Evolutionary conservation across 1,140 invertebrate species (phyloP).

Genomic region (Stegodyphus mimosarum): DNA sequence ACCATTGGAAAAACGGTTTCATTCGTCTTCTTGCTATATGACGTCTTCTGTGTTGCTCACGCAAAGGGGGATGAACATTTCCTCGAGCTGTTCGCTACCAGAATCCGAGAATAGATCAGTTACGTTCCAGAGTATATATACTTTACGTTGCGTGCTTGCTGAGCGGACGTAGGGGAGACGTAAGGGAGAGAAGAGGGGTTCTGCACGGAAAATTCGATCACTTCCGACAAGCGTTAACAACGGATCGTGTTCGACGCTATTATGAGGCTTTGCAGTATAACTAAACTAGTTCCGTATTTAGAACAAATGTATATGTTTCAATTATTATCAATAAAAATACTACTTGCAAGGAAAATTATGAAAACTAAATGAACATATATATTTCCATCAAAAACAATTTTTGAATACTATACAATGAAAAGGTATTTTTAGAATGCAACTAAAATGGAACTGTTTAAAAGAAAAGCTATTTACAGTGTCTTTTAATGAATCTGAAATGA

Average conservation of each 20-base stretch:
- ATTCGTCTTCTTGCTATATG: conserved; percentile 9
- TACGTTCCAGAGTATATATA: neutral
- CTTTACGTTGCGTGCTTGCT: conserved; percentile 2
- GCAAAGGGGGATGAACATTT: conserved; percentile 28
- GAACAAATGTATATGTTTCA: too few relatives aligned
- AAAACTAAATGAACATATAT: too few relatives aligned
- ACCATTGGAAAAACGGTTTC: neutral
- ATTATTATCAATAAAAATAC: too few relatives aligned
- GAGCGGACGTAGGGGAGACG: neutral
- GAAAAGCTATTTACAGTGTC: too few relatives aligned
- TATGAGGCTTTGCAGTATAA: too few relatives aligned
- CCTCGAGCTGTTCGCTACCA: conserved; percentile 4
- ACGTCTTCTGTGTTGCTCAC: neutral
- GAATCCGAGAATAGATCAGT: conserved; percentile 25
- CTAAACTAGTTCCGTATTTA: too few relatives aligned
- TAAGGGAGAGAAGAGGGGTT: neutral
- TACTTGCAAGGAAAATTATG: too few relatives aligned
- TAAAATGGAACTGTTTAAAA: too few relatives aligned
- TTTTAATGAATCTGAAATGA: too few relatives aligned
- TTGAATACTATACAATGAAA: too few relatives aligned
- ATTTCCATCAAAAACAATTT: too few relatives aligned
- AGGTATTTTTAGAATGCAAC: too few relatives aligned
- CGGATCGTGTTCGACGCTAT: neutral
- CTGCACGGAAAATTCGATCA: conserved; percentile 32
- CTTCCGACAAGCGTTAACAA: conserved; percentile 52